Evolutionary conservation across 1,140 invertebrate genomes (phyloP), one percentile per base, ranked within the genome.

Genomic region (Drosophila mojavensis): DNA sequence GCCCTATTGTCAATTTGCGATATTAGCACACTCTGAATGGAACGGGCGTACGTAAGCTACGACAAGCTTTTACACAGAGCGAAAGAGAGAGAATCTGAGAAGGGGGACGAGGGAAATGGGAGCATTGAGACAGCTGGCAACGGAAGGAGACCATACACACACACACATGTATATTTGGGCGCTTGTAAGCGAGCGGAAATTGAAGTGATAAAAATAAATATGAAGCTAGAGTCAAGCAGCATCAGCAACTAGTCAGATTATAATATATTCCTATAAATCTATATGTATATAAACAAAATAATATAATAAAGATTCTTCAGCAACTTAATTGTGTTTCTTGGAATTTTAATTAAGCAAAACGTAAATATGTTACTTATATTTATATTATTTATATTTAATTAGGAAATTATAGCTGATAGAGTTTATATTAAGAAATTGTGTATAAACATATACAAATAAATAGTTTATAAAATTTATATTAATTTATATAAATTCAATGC

Each of bases 151-250:
- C 54, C 47, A 59, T n/a, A 64, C 26, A 28, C 5, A 5, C 4
- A 60, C n/a, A 59, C 33, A 43, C 1, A 47, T 20, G 59, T 33
- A 33, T 51, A 66, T 79, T 64, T 65, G 62, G 50, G 24, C 43
- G 67, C 76, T 83, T 83, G 80, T 79, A 76, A 83, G 80, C 64
- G 68, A 84, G 47, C 81, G 81, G 81, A 84, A 84, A 84, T 84
- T 84, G 73, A 84, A 85, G 73, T 80, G 81, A 84, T 84, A 84
- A 80, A 84, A 84, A 84, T 77, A 79, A 74, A 79, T 81, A 78
- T 56, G 62, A 84, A 84, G 76, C 81, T 68, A 79, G 77, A 67
- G 66, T 70, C 75, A 56, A 47, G 41, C 17, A 5, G 53, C 24
- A 58, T 5, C 41, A 33, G 10, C 53, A 36, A 17, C 33, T 53